phyloP scores from a whole-genome alignment of 2,113 vertebrate genomes.

The Phyllostomus discolor region DNA sequence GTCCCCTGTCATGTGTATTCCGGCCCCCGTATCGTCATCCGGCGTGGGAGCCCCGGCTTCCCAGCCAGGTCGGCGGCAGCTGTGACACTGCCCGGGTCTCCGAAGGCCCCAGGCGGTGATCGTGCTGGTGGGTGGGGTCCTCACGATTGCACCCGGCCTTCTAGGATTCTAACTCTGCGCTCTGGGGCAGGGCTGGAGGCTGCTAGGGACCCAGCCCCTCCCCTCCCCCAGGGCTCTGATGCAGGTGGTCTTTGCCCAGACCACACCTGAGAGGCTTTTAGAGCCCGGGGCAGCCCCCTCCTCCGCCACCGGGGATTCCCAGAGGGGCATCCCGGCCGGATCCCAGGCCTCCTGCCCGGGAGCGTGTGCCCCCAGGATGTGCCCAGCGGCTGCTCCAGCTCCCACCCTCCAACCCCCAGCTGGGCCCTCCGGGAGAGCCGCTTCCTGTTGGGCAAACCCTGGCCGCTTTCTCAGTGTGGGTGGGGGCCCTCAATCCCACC shows the following conservation, averaged over 20 bases:
- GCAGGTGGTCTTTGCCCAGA: neutral
- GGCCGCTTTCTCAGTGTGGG: neutral
- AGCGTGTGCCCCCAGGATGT: neutral
- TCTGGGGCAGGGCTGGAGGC: neutral
- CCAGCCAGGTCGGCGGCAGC: neutral
- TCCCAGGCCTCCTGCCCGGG: neutral
- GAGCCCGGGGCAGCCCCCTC: no score
- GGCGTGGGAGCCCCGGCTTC: neutral
- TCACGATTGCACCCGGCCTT: neutral
- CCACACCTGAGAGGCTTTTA: neutral
- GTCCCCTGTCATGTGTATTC: neutral
- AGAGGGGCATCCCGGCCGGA: neutral
- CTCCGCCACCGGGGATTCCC: neutral
- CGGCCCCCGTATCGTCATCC: fast-evolving
- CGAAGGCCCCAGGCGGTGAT: neutral
- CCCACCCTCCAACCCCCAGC: neutral
- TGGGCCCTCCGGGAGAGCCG: neutral
- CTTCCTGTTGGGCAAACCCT: neutral
- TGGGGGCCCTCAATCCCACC: neutral
- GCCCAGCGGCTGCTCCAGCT: neutral
- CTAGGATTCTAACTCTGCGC: neutral
- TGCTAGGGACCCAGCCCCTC: neutral
- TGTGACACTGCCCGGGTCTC: neutral
- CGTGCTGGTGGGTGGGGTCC: neutral
- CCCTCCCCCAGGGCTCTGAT: fast-evolving